Conservation (phyloP, 2,113 vertebrate genomes). For the Prochilodus magdalenae region DNA sequence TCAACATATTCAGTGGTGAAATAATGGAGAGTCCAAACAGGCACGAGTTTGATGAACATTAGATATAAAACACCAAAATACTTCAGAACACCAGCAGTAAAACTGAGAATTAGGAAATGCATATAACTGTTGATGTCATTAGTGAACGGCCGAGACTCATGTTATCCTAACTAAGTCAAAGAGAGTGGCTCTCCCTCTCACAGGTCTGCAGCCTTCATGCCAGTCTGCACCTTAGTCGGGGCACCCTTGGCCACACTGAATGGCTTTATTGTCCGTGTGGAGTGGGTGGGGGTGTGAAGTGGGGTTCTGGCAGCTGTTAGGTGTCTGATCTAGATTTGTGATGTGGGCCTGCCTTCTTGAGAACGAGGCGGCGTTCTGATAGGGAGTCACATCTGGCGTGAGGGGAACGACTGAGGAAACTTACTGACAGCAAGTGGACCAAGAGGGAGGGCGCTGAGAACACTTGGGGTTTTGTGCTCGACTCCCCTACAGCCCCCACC, state of each 20-base stretch:
- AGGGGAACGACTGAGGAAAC: conserved; percentile 50
- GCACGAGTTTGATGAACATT: too few species aligned
- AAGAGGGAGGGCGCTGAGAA: conserved; percentile 27
- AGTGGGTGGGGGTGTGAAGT: conserved; percentile 11
- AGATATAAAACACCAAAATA: too few species aligned
- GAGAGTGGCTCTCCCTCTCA: not conserved
- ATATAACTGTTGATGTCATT: not conserved
- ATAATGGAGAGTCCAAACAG: too few species aligned
- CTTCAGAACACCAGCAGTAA: too few species aligned
- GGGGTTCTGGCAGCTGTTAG: conserved; percentile 49
- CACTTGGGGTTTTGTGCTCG: conserved; percentile 46
- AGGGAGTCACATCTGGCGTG: conserved; percentile 58
- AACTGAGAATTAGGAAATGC: too few species aligned
- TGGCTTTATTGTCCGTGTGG: conserved; percentile 50
- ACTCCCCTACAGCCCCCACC: not conserved
- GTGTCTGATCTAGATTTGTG: conserved; percentile 56
- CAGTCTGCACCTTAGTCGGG: conserved; percentile 2
- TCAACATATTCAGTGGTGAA: too few species aligned
- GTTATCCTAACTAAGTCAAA: not conserved
- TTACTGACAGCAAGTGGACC: conserved; percentile 42
- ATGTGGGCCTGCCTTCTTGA: conserved; percentile 46
- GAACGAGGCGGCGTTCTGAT: conserved; percentile 54
- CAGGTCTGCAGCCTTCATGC: conserved; percentile 6
- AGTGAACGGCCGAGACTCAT: too few species aligned
- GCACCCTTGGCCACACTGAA: conserved; percentile 40